A percentile compares a stretch with the other conserved stretches of the same genome.
phyloP scores from a whole-genome alignment of 2,888 invertebrate genomes.

The Cantharis rufa region DNA sequence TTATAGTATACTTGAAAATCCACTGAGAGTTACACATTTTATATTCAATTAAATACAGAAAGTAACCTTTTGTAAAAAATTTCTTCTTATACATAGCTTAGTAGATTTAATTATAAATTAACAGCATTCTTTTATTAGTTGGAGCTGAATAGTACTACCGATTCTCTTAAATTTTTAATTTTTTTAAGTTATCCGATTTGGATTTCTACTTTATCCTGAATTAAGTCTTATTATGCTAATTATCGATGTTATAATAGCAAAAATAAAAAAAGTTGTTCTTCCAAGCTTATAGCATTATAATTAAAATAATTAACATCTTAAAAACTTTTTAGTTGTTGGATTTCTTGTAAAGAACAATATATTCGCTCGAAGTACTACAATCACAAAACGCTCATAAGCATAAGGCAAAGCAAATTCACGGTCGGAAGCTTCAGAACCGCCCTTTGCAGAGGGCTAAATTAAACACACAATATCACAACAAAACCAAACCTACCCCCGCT shows the following conservation, averaged over 20 bases:
- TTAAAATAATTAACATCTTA: neutral
- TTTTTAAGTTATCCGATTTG: neutral
- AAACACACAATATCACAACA: conserved; percentile 34
- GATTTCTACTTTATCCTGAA: neutral
- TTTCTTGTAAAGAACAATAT: conserved; percentile 2
- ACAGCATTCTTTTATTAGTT: neutral
- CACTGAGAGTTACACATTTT: neutral
- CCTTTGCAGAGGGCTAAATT: conserved; percentile 27
- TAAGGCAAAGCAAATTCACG: conserved; percentile 3
- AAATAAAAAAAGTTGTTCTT: neutral
- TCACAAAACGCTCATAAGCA: conserved; percentile 7
- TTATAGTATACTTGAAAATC: neutral
- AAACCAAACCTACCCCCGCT: conserved; percentile 23
- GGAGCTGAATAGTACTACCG: neutral
- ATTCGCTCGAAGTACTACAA: conserved; percentile 2
- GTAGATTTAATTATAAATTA: neutral
- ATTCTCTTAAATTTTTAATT: neutral
- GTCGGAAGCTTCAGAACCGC: conserved; percentile 3
- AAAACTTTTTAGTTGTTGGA: neutral
- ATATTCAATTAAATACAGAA: neutral
- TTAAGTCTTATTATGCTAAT: neutral
- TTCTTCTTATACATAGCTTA: neutral
- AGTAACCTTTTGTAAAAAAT: neutral
- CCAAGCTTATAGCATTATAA: neutral
- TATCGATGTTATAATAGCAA: neutral